Evolutionary conservation across 2,888 invertebrate species (phyloP).

Genomic region (Heliconius charithonia): DNA sequence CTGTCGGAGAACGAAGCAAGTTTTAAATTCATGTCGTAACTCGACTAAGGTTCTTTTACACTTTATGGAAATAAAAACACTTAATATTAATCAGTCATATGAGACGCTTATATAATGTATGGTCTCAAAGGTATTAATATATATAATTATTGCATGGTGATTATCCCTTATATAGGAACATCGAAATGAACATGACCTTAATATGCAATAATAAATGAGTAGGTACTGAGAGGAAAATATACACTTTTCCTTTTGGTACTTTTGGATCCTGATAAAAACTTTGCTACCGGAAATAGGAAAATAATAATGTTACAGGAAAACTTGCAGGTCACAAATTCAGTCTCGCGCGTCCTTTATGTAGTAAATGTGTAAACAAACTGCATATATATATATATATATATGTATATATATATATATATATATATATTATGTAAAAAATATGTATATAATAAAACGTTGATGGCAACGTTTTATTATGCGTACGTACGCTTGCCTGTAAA

Average conservation of each 20-base stretch:
- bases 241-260: neutral
- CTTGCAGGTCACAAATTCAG: neutral
- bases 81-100: conserved; percentile 21
- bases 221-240: neutral
- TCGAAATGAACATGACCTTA: neutral
- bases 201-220: neutral
- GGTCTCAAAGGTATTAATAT: neutral
- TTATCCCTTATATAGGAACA: neutral
- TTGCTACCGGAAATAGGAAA: neutral
- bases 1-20: conserved; percentile 13
- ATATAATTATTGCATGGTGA: conserved; percentile 1
- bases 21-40: conserved; percentile 28
- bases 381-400: no score
- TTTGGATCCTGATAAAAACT: neutral
- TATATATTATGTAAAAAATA: no score
- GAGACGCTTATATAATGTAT: conserved; percentile 13
- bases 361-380: neutral
- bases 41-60: conserved; percentile 27
- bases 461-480: no score
- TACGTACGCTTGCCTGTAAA: no score
- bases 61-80: neutral
- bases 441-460: no score
- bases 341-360: neutral
- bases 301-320: neutral
- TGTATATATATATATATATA: no score